Conservation (phyloP, 1,140 invertebrate species). For the Drosophila lacteicornis region DNA sequence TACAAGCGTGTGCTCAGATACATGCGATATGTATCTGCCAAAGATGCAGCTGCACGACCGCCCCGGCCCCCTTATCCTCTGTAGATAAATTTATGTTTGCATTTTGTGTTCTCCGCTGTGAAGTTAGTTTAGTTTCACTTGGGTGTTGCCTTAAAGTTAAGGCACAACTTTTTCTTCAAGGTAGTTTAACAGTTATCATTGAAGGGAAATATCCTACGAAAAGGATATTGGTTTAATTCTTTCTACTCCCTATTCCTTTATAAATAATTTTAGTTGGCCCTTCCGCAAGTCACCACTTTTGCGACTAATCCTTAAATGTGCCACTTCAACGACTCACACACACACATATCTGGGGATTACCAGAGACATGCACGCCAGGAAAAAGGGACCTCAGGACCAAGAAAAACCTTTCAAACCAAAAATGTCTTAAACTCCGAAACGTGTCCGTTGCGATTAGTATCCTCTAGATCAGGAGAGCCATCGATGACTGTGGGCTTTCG, state of each 20-base stretch:
- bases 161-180: slow-evolving; percentile 6
- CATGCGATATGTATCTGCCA: slow-evolving; percentile 66
- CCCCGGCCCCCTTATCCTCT: slow-evolving; percentile 5
- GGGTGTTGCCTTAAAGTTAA: slow-evolving; percentile 27
- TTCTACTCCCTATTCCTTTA: not conserved
- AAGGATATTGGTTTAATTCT: not conserved
- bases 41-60: slow-evolving; percentile 46
- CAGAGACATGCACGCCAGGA: slow-evolving; percentile 6
- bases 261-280: slow-evolving; percentile 1
- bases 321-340: slow-evolving; percentile 7
- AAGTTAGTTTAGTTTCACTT: slow-evolving; percentile 36
- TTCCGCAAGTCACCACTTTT: slow-evolving; percentile 1
- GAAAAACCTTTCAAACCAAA: slow-evolving; percentile 26
- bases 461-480: slow-evolving; percentile 28
- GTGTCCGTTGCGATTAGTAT: slow-evolving; percentile 46
- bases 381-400: slow-evolving; percentile 3
- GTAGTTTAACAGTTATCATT: not conserved
- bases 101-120: slow-evolving; percentile 44
- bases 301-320: slow-evolving; percentile 18
- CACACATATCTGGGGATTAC: slow-evolving; percentile 9
- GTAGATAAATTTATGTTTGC: slow-evolving; percentile 47
- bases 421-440: slow-evolving; percentile 57
- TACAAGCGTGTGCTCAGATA: slow-evolving; percentile 60
- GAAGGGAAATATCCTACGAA: not conserved
- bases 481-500: slow-evolving; percentile 55